Percentiles rank a stretch among this genome's conserved stretches.
Evolutionary conservation across 2,113 vertebrate species (phyloP).

Genomic region (Salvator merianae): DNA sequence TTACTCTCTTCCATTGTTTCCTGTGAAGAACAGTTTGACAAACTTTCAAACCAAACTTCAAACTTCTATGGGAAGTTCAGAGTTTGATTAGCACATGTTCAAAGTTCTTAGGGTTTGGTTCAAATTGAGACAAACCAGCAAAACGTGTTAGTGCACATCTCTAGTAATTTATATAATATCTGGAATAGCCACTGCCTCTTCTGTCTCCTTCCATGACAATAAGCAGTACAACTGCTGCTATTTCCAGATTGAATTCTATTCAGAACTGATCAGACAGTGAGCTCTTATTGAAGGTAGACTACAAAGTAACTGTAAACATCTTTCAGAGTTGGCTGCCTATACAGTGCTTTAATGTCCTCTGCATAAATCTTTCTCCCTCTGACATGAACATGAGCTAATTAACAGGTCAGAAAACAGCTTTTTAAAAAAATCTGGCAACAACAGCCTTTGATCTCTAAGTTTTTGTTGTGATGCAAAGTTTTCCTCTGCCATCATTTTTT

Average conservation of each 20-base stretch:
- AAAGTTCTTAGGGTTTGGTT: no score
- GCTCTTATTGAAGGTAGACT: no score
- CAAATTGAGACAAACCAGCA: no score
- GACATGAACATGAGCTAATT: constrained; percentile 41
- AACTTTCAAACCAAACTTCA: no score
- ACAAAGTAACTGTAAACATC: neutral
- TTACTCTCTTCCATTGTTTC: no score
- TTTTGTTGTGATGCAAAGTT: constrained; percentile 32
- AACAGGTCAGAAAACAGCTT: constrained; percentile 32
- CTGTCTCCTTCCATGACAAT: neutral
- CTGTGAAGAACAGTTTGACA: no score
- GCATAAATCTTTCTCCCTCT: constrained; percentile 28
- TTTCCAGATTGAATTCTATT: neutral
- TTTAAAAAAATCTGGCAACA: constrained; percentile 29
- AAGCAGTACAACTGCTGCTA: neutral
- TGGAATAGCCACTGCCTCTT: neutral
- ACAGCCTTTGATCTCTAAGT: constrained; percentile 42
- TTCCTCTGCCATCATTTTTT: constrained; percentile 25
- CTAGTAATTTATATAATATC: neutral
- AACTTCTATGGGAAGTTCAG: no score
- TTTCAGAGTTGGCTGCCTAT: neutral
- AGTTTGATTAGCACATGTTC: no score
- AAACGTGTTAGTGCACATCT: no score
- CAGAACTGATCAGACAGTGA: neutral
- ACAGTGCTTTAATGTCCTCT: constrained; percentile 15